phyloP scores from a whole-genome alignment of 2,113 vertebrate species.

The Vulpes ferrilata region DNA sequence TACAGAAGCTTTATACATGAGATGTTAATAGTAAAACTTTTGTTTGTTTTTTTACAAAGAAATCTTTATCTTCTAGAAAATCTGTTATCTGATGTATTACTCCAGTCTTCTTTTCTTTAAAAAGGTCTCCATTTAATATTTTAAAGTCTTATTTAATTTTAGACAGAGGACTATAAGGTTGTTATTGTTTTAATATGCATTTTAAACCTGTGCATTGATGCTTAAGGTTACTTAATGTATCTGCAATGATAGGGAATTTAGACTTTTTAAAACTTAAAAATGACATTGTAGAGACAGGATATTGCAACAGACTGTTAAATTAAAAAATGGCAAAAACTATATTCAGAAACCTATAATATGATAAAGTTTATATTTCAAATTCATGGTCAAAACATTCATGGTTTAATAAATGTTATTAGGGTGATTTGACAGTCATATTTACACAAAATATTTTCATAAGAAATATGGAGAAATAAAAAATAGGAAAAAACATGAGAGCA shows the following conservation, averaged over 20 bases:
- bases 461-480: not conserved
- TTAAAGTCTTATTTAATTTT: conserved; percentile 39
- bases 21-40: not conserved
- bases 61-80: conserved; percentile 48
- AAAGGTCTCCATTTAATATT: not conserved
- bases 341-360: conserved; percentile 19
- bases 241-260: not conserved
- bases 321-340: not conserved
- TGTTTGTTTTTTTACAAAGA: conserved; percentile 59
- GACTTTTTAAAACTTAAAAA: not conserved
- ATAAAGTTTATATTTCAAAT: not conserved
- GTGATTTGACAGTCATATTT: not conserved
- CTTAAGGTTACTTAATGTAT: conserved; percentile 22
- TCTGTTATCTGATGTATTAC: not conserved
- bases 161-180: not conserved
- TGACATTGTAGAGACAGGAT: not conserved
- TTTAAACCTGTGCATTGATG: not conserved
- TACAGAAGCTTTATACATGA: not conserved
- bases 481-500: not conserved
- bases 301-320: not conserved
- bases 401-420: not conserved
- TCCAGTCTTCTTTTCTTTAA: conserved; percentile 48
- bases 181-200: not conserved
- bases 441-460: not conserved
- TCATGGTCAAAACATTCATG: not conserved